Evolutionary conservation across 2,888 invertebrate species (phyloP).

Genomic region (Sinotaia quadrata): DNA sequence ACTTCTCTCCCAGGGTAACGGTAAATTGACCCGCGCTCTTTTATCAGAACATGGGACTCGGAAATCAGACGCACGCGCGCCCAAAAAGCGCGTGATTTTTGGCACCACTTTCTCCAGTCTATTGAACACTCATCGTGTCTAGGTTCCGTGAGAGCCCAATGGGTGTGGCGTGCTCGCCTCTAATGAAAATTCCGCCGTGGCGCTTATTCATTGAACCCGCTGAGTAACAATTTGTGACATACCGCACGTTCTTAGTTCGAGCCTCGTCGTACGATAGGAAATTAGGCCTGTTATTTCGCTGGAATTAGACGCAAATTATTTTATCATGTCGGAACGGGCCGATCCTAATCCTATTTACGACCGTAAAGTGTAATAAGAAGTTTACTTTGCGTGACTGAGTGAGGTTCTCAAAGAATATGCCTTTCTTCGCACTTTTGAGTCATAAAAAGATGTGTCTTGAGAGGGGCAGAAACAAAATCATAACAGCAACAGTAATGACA

Average conservation of each 20-base stretch:
- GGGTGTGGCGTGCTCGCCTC: conserved; percentile 22
- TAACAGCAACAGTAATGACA: too few species aligned
- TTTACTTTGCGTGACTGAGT: conserved; percentile 34
- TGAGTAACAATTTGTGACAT: conserved; percentile 33
- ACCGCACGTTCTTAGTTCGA: conserved; percentile 32
- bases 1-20: conserved; percentile 20
- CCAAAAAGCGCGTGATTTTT: conserved; percentile 32
- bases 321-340: conserved; percentile 30
- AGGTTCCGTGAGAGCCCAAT: conserved; percentile 17
- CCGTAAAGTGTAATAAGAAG: conserved; percentile 35
- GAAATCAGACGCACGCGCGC: conserved; percentile 35
- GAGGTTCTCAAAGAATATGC: conserved; percentile 19
- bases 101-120: conserved; percentile 17
- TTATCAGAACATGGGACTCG: conserved; percentile 34
- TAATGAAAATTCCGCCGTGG: conserved; percentile 34
- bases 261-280: conserved; percentile 30
- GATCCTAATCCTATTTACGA: conserved; percentile 35
- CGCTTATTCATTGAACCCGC: conserved; percentile 23
- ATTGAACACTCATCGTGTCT: conserved; percentile 21
- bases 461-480: too few species aligned
- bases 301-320: conserved; percentile 39
- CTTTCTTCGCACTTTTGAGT: too few species aligned
- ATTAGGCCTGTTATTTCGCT: conserved; percentile 37
- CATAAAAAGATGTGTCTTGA: too few species aligned
- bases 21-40: conserved; percentile 32